These are phyloP conservation scores for Temnothorax longispinosus DNA, from an alignment of 1,140 invertebrate genomes.

Conservation along the genomic window DNA sequence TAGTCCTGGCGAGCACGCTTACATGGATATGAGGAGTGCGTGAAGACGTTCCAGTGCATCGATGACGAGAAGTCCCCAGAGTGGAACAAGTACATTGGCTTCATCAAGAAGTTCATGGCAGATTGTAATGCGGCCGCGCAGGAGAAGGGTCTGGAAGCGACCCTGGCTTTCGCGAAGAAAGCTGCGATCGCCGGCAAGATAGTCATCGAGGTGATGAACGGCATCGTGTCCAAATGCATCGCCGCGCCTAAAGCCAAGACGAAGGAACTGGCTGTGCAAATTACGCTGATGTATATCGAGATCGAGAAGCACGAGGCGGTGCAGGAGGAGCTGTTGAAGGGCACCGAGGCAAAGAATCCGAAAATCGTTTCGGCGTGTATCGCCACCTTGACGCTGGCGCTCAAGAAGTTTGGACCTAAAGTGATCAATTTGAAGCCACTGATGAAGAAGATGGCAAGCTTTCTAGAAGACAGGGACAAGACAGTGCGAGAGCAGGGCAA, in stretches of 20 bases:
- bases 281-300: slow-evolving; percentile 97
- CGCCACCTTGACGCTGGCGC: slow-evolving; percentile 90
- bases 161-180: slow-evolving; percentile 96
- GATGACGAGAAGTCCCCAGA: slow-evolving; percentile 97
- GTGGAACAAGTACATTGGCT: slow-evolving; percentile 80
- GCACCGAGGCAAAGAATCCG: slow-evolving; percentile 97
- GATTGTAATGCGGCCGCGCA: slow-evolving; percentile 98
- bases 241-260: slow-evolving; percentile 96
- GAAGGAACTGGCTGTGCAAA: slow-evolving; percentile 95
- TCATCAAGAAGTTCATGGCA: slow-evolving; percentile 98
- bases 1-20: slow-evolving; percentile 97
- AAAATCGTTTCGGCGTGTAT: slow-evolving; percentile 94
- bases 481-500: slow-evolving; percentile 96
- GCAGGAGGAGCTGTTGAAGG: slow-evolving; percentile 96
- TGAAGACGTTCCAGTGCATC: slow-evolving; percentile 94
- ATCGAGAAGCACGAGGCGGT: slow-evolving; percentile 97
- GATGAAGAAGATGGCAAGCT: slow-evolving; percentile 93
- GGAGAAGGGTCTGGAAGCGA: slow-evolving; percentile 97
- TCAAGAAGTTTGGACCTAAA: slow-evolving; percentile 96
- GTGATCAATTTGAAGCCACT: slow-evolving; percentile 95
- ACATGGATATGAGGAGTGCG: slow-evolving; percentile 96
- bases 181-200: slow-evolving; percentile 93
- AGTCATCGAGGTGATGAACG: slow-evolving; percentile 94
- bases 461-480: slow-evolving; percentile 97
- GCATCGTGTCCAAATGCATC: slow-evolving; percentile 96